Evolutionary conservation across 2,113 vertebrate genomes (phyloP).

Genomic region (Xenus cinereus): DNA sequence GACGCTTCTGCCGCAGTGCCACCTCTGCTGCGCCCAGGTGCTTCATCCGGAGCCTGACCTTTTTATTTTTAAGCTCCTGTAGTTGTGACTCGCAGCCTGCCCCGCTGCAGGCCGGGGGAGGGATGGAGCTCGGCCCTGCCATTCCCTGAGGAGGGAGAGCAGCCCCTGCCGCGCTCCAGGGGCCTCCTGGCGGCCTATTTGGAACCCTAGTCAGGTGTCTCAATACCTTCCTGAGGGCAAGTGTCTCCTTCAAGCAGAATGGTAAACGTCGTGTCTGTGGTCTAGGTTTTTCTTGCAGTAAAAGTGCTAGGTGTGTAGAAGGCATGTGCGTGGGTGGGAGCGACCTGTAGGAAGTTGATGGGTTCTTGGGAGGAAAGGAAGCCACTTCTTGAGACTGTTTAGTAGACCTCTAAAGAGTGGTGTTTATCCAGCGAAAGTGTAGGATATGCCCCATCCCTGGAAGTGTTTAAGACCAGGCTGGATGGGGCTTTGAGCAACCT

Average conservation of each 20-base stretch:
- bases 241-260: not conserved
- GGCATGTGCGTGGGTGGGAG: no score
- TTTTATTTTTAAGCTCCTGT: not conserved
- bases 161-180: fast-evolving
- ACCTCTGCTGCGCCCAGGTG: fast-evolving
- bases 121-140: no score
- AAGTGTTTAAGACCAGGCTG: no score
- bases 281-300: not conserved
- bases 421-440: not conserved
- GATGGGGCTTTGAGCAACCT: no score
- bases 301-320: not conserved
- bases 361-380: not conserved
- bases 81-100: not conserved
- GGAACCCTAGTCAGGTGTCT: not conserved
- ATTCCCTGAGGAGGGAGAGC: not conserved
- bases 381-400: not conserved
- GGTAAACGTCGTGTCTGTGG: fast-evolving
- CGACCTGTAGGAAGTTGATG: no score
- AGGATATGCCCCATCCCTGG: no score
- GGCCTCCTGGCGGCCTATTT: fast-evolving
- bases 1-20: fast-evolving
- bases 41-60: not conserved
- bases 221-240: not conserved
- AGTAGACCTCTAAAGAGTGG: no score
- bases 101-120: constrained; percentile 5